Evolutionary conservation across 2,888 invertebrate genomes (phyloP).

Genomic region (Apamea anceps): DNA sequence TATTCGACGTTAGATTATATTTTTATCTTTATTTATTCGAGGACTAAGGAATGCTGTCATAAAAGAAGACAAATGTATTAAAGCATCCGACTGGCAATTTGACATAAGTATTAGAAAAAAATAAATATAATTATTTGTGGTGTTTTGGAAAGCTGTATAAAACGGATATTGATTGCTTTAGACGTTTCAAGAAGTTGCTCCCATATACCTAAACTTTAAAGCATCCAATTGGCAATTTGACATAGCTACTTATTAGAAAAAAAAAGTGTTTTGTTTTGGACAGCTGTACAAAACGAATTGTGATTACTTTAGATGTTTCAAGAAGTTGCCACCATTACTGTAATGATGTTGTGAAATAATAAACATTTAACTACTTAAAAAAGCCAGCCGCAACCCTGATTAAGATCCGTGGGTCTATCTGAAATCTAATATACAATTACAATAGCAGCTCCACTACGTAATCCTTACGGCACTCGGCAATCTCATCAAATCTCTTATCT

Average conservation of each 20-base stretch:
- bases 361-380: neutral
- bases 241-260: neutral
- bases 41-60: slow-evolving; percentile 5
- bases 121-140: neutral
- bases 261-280: neutral
- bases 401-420: slow-evolving; percentile 19
- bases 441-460: slow-evolving; percentile 14
- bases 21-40: slow-evolving; percentile 19
- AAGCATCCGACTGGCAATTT: slow-evolving; percentile 1
- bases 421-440: slow-evolving; percentile 41
- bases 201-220: neutral
- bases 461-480: slow-evolving; percentile 11
- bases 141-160: neutral
- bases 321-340: neutral
- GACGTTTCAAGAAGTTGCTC: neutral
- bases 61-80: neutral
- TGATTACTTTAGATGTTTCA: neutral
- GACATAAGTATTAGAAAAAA: neutral
- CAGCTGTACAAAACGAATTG: neutral
- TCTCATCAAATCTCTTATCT: slow-evolving; percentile 42
- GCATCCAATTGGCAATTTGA: neutral
- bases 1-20: neutral
- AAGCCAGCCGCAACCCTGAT: slow-evolving; percentile 6
- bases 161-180: neutral
- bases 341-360: neutral